A percentile compares a stretch with the other conserved stretches of the same genome.
phyloP scores from a whole-genome alignment of 2,797 vertebrate genomes.

The Eulemur albifrons region DNA sequence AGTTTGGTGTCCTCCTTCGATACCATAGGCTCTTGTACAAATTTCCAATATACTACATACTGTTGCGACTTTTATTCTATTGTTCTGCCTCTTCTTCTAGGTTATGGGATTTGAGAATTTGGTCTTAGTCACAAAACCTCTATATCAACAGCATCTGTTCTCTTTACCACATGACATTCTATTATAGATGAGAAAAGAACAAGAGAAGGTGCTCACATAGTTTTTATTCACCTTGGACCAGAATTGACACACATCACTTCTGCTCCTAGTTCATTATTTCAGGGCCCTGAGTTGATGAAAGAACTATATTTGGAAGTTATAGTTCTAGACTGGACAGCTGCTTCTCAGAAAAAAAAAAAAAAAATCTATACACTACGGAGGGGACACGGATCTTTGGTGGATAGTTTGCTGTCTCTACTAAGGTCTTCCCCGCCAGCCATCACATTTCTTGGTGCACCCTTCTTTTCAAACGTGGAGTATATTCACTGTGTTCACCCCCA shows the following conservation, averaged over 20 bases:
- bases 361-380: not conserved
- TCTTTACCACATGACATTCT: not conserved
- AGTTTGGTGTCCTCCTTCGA: not conserved
- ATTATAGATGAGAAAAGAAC: not conserved
- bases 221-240: not conserved
- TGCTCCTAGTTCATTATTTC: not conserved
- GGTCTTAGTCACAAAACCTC: not conserved
- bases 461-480: not conserved
- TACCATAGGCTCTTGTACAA: not conserved
- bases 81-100: not conserved
- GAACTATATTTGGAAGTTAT: not conserved
- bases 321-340: not conserved
- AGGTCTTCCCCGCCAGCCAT: not conserved
- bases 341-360: not conserved
- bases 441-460: not conserved
- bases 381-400: not conserved
- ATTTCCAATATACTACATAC: not conserved
- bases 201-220: not conserved
- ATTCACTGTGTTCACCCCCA: not conserved
- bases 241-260: not conserved
- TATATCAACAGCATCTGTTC: not conserved
- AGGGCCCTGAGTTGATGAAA: not conserved
- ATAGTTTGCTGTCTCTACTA: not conserved
- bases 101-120: not conserved
- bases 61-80: not conserved